Conservation (phyloP, 2,113 vertebrate genomes). For the Heterotilapia buettikoferi region DNA sequence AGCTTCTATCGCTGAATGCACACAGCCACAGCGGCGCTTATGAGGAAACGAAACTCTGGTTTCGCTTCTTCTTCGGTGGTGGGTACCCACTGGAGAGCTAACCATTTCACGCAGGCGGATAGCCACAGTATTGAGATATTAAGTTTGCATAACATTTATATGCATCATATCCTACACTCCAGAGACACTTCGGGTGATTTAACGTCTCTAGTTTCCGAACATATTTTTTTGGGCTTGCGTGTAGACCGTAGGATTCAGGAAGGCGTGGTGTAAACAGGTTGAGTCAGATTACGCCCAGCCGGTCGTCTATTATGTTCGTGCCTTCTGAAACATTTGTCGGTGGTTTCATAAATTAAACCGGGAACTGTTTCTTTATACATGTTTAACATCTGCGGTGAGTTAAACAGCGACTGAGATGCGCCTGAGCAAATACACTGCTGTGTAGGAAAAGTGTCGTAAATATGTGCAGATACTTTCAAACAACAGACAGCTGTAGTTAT, state of each 20-base stretch:
- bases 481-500: not conserved
- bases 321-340: not conserved
- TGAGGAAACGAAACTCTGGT: conserved; percentile 24
- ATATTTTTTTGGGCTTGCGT: too few species aligned
- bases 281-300: not conserved
- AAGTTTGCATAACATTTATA: not conserved
- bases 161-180: not conserved
- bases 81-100: not conserved
- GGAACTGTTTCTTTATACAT: not conserved
- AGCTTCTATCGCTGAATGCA: not conserved
- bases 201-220: not conserved
- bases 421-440: not conserved
- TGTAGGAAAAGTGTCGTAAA: not conserved
- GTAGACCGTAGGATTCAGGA: not conserved
- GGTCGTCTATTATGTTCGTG: not conserved
- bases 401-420: not conserved
- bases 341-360: not conserved
- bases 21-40: not conserved
- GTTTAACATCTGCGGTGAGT: not conserved
- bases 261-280: not conserved
- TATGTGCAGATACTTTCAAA: not conserved
- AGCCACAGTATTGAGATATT: not conserved
- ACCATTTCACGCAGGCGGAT: not conserved
- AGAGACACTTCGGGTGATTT: not conserved
- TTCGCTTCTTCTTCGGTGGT: conserved; percentile 21